These are phyloP conservation scores for Villa cingulata DNA, from an alignment of 2,888 invertebrate genomes.

Conservation along the genomic window DNA sequence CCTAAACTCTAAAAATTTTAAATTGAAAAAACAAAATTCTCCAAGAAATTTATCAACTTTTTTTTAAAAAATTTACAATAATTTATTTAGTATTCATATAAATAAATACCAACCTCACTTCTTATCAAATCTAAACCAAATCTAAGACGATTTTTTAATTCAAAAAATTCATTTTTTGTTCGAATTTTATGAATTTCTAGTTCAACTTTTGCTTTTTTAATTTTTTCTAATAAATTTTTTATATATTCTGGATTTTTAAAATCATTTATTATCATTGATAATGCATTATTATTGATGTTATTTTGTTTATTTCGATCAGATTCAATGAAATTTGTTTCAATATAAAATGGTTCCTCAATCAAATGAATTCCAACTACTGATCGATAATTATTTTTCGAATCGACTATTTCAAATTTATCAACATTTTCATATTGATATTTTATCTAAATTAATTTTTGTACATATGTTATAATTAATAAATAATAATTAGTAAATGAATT, in stretches of 20 bases:
- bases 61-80: not conserved
- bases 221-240: not conserved
- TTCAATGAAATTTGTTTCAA: not conserved
- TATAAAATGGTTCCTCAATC: not conserved
- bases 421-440: conserved; percentile 4
- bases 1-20: conserved; percentile 9
- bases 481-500: no score
- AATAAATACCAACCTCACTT: conserved; percentile 8
- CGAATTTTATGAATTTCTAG: conserved; percentile 1
- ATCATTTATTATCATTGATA: no score
- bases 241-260: no score
- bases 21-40: not conserved
- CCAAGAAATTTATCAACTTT: not conserved
- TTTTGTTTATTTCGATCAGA: not conserved
- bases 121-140: conserved; percentile 10
- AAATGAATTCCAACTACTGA: not conserved
- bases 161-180: conserved; percentile 6
- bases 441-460: conserved; percentile 1
- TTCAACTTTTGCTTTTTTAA: conserved; percentile 1
- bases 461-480: not conserved
- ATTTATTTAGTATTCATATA: not conserved
- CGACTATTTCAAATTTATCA: conserved; percentile 8
- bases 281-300: not conserved
- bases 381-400: conserved; percentile 5
- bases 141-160: conserved; percentile 5